phyloP scores from a whole-genome alignment of 2,113 vertebrate genomes.

The Ceyx margarethae region DNA sequence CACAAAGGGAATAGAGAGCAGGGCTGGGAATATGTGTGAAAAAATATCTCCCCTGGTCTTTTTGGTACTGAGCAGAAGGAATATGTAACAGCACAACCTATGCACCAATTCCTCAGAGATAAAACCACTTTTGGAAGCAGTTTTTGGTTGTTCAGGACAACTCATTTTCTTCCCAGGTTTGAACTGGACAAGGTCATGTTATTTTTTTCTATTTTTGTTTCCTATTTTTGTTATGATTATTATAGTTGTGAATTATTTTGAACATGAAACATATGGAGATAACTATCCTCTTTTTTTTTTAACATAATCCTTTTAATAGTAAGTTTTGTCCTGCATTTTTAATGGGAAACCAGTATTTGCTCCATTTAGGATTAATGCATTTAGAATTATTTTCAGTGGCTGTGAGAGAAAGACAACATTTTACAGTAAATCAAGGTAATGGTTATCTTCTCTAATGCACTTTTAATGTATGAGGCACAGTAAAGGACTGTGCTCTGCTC shows the following conservation, averaged over 20 bases:
- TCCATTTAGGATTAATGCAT: slow-evolving; percentile 4
- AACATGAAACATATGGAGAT: neutral
- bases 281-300: neutral
- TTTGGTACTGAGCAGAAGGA: neutral
- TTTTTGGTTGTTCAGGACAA: neutral
- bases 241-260: neutral
- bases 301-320: neutral
- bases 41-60: slow-evolving; percentile 31
- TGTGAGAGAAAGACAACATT: neutral
- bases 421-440: neutral
- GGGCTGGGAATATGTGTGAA: slow-evolving; percentile 24
- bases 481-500: neutral
- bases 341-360: neutral
- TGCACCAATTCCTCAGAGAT: neutral
- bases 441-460: neutral
- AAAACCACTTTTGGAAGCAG: neutral
- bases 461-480: slow-evolving; percentile 10
- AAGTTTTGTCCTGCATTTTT: neutral
- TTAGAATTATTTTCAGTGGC: neutral
- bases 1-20: slow-evolving; percentile 48
- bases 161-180: neutral
- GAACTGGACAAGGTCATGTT: neutral
- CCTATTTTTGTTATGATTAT: neutral
- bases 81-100: slow-evolving; percentile 13
- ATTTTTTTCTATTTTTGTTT: neutral